Evolutionary conservation across 1,140 invertebrate species (phyloP), one percentile per base, ranked within the genome.

Genomic region (Ericerus pela): DNA sequence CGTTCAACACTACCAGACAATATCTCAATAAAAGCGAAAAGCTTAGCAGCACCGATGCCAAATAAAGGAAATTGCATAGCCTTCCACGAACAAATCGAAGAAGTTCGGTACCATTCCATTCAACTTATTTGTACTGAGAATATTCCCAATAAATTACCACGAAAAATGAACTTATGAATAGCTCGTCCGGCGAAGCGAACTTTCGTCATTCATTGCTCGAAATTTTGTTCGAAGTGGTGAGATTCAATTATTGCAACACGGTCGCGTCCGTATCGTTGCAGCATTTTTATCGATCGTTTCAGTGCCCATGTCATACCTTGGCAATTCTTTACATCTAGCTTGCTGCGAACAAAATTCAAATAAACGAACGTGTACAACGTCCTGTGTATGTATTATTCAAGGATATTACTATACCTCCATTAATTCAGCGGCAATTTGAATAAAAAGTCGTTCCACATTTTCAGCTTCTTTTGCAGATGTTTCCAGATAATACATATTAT

Each of bases 391-490:
- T 2, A 22, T 2, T 24, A 24, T 14, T 24, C 22, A 22, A 8
- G 10, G 10, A 59, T 53, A 54, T 28, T 38, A 20, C 28, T 52
- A 71, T 76, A 84, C 75, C 78, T 90, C 86, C 79, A 90, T 90
- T 20, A 92, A 73, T 72, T 90, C 88, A 37, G 88, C 84, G 55
- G 92, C 92, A 64, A 96, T 96, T 70, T 95, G 89, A 78, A 90
- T 85, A 72, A 96, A 96, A 53, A 96, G 73, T 71, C 88, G 82
- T 71, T 98, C 94, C 27, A 99, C 94, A 75, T 97, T 97, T 63
- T 94, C 90, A 28, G 92, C 89, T 72, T 96, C 91, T 73, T 97
- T 96, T 12, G 95, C 94, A 28, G 93, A 97, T 24, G 95, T 97
- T 76, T 99, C 95, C 67, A 97, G 80, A 71, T 96, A 94, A 70